phyloP scores from a whole-genome alignment of 2,888 invertebrate species.

The Desoria tigrina region DNA sequence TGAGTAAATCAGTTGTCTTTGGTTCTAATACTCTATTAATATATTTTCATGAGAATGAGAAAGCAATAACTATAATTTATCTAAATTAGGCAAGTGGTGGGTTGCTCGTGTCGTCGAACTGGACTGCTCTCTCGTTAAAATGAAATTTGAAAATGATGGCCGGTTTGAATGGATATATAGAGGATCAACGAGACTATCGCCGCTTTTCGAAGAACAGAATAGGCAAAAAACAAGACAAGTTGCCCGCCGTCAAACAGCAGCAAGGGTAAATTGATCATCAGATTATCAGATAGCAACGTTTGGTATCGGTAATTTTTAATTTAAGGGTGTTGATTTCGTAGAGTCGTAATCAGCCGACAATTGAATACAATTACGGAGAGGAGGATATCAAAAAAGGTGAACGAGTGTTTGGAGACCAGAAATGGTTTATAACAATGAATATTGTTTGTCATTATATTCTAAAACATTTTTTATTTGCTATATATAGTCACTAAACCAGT shows the following conservation, averaged over 20 bases:
- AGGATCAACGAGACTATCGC: slow-evolving; percentile 80
- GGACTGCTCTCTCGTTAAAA: slow-evolving; percentile 86
- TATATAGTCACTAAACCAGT: slow-evolving; percentile 3
- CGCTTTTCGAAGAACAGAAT: slow-evolving; percentile 54
- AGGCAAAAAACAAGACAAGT: slow-evolving; percentile 9
- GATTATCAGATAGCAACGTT: too few relatives aligned
- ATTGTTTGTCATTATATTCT: too few relatives aligned
- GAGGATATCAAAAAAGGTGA: slow-evolving; percentile 10
- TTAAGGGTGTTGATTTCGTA: too few relatives aligned
- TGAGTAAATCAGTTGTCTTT: too few relatives aligned
- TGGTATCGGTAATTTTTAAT: not conserved
- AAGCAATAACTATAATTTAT: too few relatives aligned
- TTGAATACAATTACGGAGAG: slow-evolving; percentile 34
- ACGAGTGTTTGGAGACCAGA: too few relatives aligned
- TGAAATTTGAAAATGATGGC: slow-evolving; percentile 75
- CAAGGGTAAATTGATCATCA: too few relatives aligned
- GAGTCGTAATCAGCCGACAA: slow-evolving; percentile 9
- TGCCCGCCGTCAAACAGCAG: slow-evolving; percentile 13
- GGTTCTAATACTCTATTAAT: too few relatives aligned
- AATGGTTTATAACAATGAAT: too few relatives aligned
- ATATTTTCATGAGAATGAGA: too few relatives aligned
- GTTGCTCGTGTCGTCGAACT: slow-evolving; percentile 73
- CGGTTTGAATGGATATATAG: slow-evolving; percentile 92
- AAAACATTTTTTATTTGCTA: too few relatives aligned
- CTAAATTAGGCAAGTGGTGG: slow-evolving; percentile 74